phyloP scores from a whole-genome alignment of 2,113 vertebrate genomes.

The Taxidea taxus region DNA sequence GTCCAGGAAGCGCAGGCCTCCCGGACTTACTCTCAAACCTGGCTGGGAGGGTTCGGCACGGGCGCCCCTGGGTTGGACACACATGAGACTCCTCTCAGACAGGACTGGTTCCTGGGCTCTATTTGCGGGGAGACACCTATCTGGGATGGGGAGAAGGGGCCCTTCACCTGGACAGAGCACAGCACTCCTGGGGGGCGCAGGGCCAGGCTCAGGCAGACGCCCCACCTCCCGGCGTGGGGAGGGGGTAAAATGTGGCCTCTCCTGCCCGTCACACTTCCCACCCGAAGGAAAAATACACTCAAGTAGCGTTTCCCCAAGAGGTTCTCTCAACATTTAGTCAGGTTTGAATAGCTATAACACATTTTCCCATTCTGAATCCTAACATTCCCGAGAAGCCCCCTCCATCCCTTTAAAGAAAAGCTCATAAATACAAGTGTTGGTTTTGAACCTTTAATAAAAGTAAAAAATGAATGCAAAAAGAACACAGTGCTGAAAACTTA shows the following conservation, averaged over 20 bases:
- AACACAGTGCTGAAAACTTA: constrained; percentile 80
- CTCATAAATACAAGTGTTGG: constrained; percentile 56
- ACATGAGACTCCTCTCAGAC: not conserved
- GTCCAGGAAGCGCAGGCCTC: not conserved
- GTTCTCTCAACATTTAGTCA: not conserved
- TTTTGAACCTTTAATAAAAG: constrained; percentile 87
- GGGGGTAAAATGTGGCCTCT: not conserved
- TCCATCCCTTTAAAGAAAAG: constrained; percentile 2
- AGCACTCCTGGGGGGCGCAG: not conserved
- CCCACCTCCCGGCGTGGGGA: rapidly evolving
- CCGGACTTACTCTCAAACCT: not conserved
- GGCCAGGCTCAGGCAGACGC: not conserved
- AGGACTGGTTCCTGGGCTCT: not conserved
- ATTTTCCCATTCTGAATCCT: constrained; percentile 39
- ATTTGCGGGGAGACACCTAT: not conserved
- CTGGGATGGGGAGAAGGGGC: not conserved
- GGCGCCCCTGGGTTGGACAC: rapidly evolving
- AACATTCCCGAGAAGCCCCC: not conserved
- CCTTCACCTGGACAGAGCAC: not conserved
- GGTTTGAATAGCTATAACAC: not conserved
- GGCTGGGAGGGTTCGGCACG: no score
- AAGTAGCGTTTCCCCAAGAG: not conserved
- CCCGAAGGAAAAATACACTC: rapidly evolving
- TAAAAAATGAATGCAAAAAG: constrained; percentile 80
- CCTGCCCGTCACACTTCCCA: not conserved